These are phyloP conservation scores for Rhombomys opimus DNA, from an alignment of 2,113 vertebrate species.

Conservation along the genomic window DNA sequence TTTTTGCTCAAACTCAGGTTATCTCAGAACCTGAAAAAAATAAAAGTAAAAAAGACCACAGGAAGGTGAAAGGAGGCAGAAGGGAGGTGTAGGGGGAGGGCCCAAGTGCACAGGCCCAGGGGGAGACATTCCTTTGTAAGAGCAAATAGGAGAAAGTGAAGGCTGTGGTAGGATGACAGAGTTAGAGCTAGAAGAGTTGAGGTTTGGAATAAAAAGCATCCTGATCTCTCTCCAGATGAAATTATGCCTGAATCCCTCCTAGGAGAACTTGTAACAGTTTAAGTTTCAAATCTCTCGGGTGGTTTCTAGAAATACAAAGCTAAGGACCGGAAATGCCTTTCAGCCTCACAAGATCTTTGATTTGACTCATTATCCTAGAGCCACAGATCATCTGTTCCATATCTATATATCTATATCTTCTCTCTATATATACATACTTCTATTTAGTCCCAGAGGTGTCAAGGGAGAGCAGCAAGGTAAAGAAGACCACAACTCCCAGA, in stretches of 20 bases:
- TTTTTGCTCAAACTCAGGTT: constrained; percentile 45
- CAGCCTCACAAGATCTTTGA: constrained; percentile 42
- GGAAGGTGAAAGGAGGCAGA: constrained; percentile 44
- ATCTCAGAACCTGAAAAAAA: constrained; percentile 14
- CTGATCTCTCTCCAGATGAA: constrained; percentile 6
- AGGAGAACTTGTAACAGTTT: constrained; percentile 52
- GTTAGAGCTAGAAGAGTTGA: constrained; percentile 32
- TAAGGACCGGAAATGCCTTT: constrained; percentile 58
- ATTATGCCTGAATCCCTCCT: constrained; percentile 55
- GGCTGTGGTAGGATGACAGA: neutral
- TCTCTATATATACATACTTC: neutral
- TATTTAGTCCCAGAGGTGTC: neutral
- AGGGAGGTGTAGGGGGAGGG: neutral
- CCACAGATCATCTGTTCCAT: neutral
- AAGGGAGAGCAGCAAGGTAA: constrained; percentile 54
- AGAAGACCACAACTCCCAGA: constrained; percentile 41
- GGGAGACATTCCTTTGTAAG: neutral
- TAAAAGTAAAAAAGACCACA: constrained; percentile 18
- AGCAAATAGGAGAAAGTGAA: constrained; percentile 4
- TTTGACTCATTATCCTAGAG: constrained; percentile 46
- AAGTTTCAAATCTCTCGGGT: constrained; percentile 44
- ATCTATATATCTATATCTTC: neutral
- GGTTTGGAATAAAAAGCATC: constrained; percentile 56
- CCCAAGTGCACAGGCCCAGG: neutral
- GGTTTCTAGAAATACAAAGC: constrained; percentile 57